Evolutionary conservation across 2,888 invertebrate genomes (phyloP), one percentile per base, ranked within the genome.

Genomic region (Agrochola circellaris): DNA sequence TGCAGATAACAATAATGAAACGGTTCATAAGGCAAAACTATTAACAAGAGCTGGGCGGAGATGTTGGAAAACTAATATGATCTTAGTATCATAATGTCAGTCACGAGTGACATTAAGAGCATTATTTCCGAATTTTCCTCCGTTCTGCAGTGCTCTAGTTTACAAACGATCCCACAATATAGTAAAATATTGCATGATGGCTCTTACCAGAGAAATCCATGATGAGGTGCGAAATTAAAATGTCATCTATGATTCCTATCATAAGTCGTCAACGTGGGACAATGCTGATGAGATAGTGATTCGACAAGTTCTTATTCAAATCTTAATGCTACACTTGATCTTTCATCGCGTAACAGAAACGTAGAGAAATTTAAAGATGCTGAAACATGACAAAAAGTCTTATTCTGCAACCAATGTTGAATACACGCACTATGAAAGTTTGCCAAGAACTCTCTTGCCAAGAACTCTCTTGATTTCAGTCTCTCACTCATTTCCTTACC

Each of bases 141-240:
- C 2, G 6, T 34, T 48, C n/a, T 17, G 2, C 2, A 38, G 20
- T 34, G n/a, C 20, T n/a, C 20, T 69, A 15, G 1, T 13, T 0
- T 17, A 26, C 8, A 65, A 30, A 15, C 13, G 23, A 0, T 8
- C 23, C 26, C n/a, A 54, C 17, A 60, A 60, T 60, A 20, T 17
- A 34, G 6, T 15, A 13, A 34, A 5, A 26, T 4, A 58, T 42
- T 61, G 7, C 15, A 34, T 45, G 11, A 34, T 20, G 20, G 20
- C 9, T 8, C 15, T 2, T 26, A 13, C 8, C 11, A 72, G 9
- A 64, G n/a, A 58, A 51, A 51, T 17, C 30, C 20, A 20, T 51
- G 20, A 51, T 2, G 13, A 51, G 2, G 2, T 30, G 77, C 5
- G 7, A 60, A 58, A 80, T 78, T 80, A 64, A 72, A 78, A 80